phyloP scores from a whole-genome alignment of 2,797 vertebrate genomes.

The Microctenopoma steveboyesi region DNA sequence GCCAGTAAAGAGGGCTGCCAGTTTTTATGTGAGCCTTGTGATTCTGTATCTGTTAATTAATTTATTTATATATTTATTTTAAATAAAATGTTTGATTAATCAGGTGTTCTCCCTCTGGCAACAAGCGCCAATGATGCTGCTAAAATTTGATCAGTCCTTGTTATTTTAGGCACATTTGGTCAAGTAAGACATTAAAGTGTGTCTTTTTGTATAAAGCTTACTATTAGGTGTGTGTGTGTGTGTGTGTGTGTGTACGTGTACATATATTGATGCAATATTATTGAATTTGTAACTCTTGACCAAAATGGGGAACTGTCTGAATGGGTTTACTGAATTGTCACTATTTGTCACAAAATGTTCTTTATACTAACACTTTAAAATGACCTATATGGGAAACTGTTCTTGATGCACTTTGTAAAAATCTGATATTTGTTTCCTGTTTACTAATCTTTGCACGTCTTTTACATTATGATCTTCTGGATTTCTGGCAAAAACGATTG shows the following conservation, averaged over 20 bases:
- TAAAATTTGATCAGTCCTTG: slow-evolving; percentile 52
- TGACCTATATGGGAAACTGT: slow-evolving; percentile 24
- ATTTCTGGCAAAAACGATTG: background rate
- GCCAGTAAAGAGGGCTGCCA: slow-evolving; percentile 52
- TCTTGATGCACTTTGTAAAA: slow-evolving; percentile 67
- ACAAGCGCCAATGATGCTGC: slow-evolving; percentile 64
- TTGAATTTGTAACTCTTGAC: slow-evolving; percentile 52
- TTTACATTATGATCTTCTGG: slow-evolving; percentile 24
- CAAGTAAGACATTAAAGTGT: slow-evolving; percentile 30
- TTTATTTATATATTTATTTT: slow-evolving; percentile 55
- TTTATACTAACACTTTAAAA: slow-evolving; percentile 45
- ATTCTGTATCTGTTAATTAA: slow-evolving; percentile 20
- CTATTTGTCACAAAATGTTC: slow-evolving; percentile 35
- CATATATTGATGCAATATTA: slow-evolving; percentile 52
- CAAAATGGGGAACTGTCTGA: slow-evolving; percentile 60
- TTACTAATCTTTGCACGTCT: slow-evolving; percentile 65
- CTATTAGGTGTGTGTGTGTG: slow-evolving; percentile 17
- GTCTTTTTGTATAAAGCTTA: slow-evolving; percentile 54
- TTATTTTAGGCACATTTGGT: slow-evolving; percentile 58
- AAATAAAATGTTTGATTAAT: slow-evolving; percentile 47
- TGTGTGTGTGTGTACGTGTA: background rate
- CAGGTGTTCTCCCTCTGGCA: slow-evolving; percentile 54
- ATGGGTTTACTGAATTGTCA: slow-evolving; percentile 55
- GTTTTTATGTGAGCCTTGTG: slow-evolving; percentile 37
- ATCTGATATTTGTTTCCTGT: slow-evolving; percentile 37